Evolutionary conservation across 2,888 invertebrate species (phyloP).

Genomic region (Platycheirus rosarum): DNA sequence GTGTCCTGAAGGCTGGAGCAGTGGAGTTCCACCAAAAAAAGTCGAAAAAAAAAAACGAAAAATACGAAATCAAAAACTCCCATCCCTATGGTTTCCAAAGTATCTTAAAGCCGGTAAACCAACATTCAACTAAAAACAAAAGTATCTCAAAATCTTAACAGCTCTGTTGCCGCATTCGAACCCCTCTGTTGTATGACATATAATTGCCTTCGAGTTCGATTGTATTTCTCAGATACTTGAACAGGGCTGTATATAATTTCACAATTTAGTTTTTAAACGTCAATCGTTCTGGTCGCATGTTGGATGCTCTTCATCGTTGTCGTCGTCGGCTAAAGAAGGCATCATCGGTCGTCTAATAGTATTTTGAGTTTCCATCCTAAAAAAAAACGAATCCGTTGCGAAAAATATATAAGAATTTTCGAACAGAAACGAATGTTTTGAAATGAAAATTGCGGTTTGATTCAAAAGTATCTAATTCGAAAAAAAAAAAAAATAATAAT

Average conservation of each 20-base stretch:
- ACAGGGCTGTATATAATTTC: constrained; percentile 64
- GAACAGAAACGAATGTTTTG: neutral
- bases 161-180: constrained; percentile 64
- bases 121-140: constrained; percentile 30
- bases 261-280: constrained; percentile 71
- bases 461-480: neutral
- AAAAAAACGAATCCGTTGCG: constrained; percentile 22
- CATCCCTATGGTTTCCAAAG: constrained; percentile 25
- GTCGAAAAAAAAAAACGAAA: no score
- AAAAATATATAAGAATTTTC: constrained; percentile 9
- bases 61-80: constrained; percentile 14
- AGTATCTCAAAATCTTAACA: constrained; percentile 38
- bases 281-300: constrained; percentile 70
- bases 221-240: constrained; percentile 45
- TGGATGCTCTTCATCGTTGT: constrained; percentile 63
- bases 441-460: constrained; percentile 8
- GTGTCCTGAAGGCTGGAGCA: no score
- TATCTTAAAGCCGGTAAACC: constrained; percentile 59
- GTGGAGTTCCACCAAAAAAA: neutral
- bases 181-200: constrained; percentile 60
- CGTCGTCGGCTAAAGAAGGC: constrained; percentile 66
- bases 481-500: constrained; percentile 17
- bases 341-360: constrained; percentile 41
- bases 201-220: constrained; percentile 39
- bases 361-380: constrained; percentile 12